phyloP scores from a whole-genome alignment of 2,888 invertebrate species.

The Entomobrya multifasciata region DNA sequence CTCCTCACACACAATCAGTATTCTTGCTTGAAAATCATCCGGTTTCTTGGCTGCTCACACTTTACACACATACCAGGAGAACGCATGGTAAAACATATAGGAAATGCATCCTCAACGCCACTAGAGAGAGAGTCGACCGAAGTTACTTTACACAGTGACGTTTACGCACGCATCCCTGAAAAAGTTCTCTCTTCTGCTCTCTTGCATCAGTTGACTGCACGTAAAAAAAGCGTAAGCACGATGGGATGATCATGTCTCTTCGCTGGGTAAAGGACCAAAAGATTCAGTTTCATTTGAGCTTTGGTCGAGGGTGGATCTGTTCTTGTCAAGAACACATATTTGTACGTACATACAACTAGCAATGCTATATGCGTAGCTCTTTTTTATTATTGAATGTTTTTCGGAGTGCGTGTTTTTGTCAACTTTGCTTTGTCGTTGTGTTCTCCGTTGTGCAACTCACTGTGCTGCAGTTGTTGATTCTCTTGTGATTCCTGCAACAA shows the following conservation, averaged over 20 bases:
- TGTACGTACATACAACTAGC: conserved; percentile 3
- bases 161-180: conserved; percentile 46
- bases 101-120: conserved; percentile 13
- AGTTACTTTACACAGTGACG: neutral
- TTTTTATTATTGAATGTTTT: neutral
- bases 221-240: conserved; percentile 2
- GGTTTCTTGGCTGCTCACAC: neutral
- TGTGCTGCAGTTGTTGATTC: conserved; percentile 27
- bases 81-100: too few species aligned
- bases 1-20: too few species aligned
- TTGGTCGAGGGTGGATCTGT: conserved; percentile 68
- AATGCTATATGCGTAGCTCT: neutral
- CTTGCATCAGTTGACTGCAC: conserved; percentile 13
- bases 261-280: conserved; percentile 58
- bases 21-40: conserved; percentile 38
- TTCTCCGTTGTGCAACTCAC: neutral
- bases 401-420: conserved; percentile 48
- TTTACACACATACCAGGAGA: neutral
- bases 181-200: conserved; percentile 23
- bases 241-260: conserved; percentile 43
- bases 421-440: conserved; percentile 37
- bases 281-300: conserved; percentile 71
- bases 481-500: conserved; percentile 25
- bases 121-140: neutral
- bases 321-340: neutral